phyloP scores from a whole-genome alignment of 2,113 vertebrate species.

The Cacatua alba region DNA sequence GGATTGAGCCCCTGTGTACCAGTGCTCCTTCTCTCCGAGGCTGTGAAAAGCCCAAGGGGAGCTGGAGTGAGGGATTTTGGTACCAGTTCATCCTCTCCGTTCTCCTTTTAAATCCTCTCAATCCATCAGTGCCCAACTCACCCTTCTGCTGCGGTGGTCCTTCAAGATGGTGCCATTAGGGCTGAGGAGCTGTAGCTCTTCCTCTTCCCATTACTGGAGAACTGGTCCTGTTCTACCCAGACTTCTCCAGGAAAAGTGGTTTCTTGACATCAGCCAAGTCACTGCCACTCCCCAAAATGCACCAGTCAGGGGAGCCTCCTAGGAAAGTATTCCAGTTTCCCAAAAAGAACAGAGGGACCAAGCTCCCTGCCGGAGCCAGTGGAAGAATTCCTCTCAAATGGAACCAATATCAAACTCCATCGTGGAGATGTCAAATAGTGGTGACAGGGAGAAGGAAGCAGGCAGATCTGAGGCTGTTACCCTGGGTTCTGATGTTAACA shows the following conservation, averaged over 20 bases:
- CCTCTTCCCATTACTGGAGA: not conserved
- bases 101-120: not conserved
- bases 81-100: not conserved
- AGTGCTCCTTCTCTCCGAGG: not conserved
- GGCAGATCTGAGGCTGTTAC: not conserved
- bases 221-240: not conserved
- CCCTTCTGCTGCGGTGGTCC: not conserved
- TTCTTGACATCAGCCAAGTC: not conserved
- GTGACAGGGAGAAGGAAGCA: not conserved
- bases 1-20: not conserved
- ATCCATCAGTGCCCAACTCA: not conserved
- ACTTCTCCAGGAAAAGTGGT: not conserved
- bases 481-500: not conserved
- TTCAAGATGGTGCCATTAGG: not conserved
- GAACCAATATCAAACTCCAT: not conserved
- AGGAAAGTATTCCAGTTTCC: not conserved
- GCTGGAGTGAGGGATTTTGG: not conserved
- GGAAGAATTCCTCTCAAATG: not conserved
- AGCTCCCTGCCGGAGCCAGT: not conserved
- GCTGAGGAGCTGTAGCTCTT: not conserved
- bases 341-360: not conserved
- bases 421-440: not conserved
- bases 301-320: not conserved
- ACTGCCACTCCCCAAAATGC: not conserved
- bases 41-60: not conserved